Evolutionary conservation across 2,113 vertebrate species (phyloP), one percentile per base, ranked within the genome.

Genomic region (Oceanites oceanicus): DNA sequence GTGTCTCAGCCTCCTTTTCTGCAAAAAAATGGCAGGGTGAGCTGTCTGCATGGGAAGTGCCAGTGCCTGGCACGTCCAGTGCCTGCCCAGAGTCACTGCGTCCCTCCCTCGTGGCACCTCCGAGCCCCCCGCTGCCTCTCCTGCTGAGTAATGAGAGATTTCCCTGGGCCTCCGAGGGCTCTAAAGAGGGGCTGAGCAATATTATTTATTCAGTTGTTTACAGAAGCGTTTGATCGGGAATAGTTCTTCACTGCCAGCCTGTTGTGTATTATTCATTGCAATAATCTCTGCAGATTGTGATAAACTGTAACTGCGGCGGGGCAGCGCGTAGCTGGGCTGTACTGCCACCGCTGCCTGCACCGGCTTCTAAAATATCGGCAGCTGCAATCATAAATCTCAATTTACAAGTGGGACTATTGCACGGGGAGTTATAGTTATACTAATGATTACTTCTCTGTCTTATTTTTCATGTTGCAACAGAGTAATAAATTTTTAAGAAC

Each of bases 401-500:
- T 98, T 98, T 98, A 98, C 97, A 98, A 98, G 98, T 98, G 98
- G 96, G 96, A 97, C 97, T 97, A 95, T 98, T 97, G 97, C 97
- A 97, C 72, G 96, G 98, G 98, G 98, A 98, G 97, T 97, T 97
- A 98, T 97, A 97, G 98, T 98, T 92, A 97, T 90, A 97, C 98
- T 98, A 98, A 98, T 98, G 98, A 99, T 98, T 97, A 98, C 97
- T 98, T 98, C 98, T 98, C 97, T 96, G 97, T 97, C 96, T 96
- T 98, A 98, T 98, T 98, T 98, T 98, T 98, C 98, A 98, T 98
- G 97, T 98, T 98, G 98, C 97, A 98, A 97, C 98, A 96, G 97
- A 98, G 98, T 98, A 98, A 98, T 98, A 98, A 98, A 98, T 98
- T 98, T 98, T 98, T 98, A 98, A 98, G 98, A 98, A 98, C 98